Conservation (phyloP, 2,113 vertebrate species). For the Proteles cristata region DNA sequence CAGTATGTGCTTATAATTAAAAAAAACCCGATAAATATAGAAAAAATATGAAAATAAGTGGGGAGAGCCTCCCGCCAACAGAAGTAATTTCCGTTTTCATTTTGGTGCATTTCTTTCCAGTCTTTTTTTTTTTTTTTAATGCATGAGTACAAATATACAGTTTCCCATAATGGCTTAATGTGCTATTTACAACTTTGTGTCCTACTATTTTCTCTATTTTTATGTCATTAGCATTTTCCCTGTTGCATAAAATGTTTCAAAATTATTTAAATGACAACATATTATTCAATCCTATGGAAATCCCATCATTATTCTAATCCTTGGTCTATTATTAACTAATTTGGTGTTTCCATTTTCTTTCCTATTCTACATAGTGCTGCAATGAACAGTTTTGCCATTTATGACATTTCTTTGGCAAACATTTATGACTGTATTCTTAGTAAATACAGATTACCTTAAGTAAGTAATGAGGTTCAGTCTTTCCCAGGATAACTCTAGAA, state of each 20-base stretch:
- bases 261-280: background rate
- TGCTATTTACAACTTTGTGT: background rate
- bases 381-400: background rate
- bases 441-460: background rate
- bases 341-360: background rate
- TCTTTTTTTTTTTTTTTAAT: background rate
- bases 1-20: background rate
- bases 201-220: background rate
- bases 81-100: constrained; percentile 3
- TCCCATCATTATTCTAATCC: background rate
- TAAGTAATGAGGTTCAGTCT: background rate
- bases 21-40: background rate
- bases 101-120: constrained; percentile 34
- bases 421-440: background rate
- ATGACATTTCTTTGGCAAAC: background rate
- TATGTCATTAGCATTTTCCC: background rate
- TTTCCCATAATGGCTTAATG: background rate
- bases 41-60: background rate
- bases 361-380: background rate
- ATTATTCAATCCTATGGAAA: background rate
- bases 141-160: background rate
- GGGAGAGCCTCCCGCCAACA: background rate
- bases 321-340: background rate
- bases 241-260: background rate
- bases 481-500: background rate